Percentiles rank a stretch among this genome's conserved stretches.
These are phyloP conservation scores for Temnothorax unifasciatus DNA, from an alignment of 2,888 invertebrate species.

Conservation along the genomic window DNA sequence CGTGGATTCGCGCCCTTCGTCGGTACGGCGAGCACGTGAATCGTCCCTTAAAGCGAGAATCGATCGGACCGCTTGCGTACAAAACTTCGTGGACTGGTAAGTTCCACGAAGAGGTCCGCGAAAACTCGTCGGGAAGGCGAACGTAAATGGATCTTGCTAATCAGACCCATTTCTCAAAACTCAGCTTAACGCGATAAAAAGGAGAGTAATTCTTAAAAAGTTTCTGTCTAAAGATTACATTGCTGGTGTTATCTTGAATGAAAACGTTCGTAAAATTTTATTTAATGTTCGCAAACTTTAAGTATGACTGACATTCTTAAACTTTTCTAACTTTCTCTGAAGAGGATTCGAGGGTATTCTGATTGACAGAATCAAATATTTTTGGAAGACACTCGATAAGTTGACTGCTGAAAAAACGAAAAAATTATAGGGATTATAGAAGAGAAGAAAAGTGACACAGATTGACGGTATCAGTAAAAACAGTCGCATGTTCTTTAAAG, in stretches of 20 bases:
- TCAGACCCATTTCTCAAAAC: constrained; percentile 20
- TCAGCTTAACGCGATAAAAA: constrained; percentile 38
- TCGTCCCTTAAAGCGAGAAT: constrained; percentile 70
- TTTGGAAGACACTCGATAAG: neutral
- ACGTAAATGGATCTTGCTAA: constrained; percentile 11
- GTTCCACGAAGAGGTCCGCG: constrained; percentile 54
- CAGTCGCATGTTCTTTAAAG: neutral
- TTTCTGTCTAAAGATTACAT: constrained; percentile 10
- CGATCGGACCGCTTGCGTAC: constrained; percentile 65
- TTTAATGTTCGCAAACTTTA: constrained; percentile 32
- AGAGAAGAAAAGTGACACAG: constrained; percentile 21
- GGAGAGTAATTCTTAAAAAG: constrained; percentile 65
- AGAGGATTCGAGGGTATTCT: neutral
- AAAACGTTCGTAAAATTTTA: constrained; percentile 27
- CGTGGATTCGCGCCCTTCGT: constrained; percentile 71
- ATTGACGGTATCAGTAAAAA: neutral
- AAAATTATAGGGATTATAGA: neutral
- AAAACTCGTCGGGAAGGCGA: constrained; percentile 1
- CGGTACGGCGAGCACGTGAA: constrained; percentile 72
- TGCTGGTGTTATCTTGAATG: constrained; percentile 21
- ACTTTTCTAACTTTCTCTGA: neutral
- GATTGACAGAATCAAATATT: constrained; percentile 33
- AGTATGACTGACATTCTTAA: neutral
- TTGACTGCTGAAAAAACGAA: neutral
- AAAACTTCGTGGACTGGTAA: constrained; percentile 70